Base-by-base conservation (phyloP, 2,888 invertebrate genomes). In the Caenorhabditis sp. region DNA sequence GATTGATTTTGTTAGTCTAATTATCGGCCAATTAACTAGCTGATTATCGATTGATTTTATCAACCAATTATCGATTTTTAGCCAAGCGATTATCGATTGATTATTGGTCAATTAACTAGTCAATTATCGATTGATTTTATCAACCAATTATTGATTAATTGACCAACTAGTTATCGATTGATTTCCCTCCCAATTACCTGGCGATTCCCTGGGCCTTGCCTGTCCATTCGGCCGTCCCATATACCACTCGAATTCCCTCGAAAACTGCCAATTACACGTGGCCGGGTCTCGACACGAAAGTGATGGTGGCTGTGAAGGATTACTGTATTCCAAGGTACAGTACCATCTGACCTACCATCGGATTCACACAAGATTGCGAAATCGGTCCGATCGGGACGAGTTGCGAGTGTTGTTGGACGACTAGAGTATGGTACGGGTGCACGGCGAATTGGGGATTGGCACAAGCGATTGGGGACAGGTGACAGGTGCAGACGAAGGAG, bases 401-500 rank as follows among this genome's bases (percentile, higher is more conserved):
- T 20, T 20, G 26, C 26, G 77, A 82, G 58, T 82, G 77, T 37
- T 82, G 78, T 20, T 72, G 82, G 2, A 82, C 61, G 1, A 79
- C 62, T 5, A 65, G 32, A 0, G 55, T 72, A 18, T 74, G 69
- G 28, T 76, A 82, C 6, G 82, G 82, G 51, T 78, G 78, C 1
- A 78, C 58, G 4, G 82, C 72, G 40, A 82, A 78, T 70, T 74
- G 80, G 4, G 69, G 77, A 55, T 72, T 77, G 18, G 62, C 79
- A 58, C 87, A 87, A 0, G 81, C 84, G 20, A 83, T 82, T 18
- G 72, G 68, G 1, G 85, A 80, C 15, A 87, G 67, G 18, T 79
- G 70, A 50, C 87, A 87, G 15, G 74, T 80, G 62, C 87, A 87
- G 22, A 83, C 68, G 58, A 86, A 87, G 4, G 83, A 84, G 9